phyloP scores from a whole-genome alignment of 1,140 invertebrate genomes.

The Magallana gigas region DNA sequence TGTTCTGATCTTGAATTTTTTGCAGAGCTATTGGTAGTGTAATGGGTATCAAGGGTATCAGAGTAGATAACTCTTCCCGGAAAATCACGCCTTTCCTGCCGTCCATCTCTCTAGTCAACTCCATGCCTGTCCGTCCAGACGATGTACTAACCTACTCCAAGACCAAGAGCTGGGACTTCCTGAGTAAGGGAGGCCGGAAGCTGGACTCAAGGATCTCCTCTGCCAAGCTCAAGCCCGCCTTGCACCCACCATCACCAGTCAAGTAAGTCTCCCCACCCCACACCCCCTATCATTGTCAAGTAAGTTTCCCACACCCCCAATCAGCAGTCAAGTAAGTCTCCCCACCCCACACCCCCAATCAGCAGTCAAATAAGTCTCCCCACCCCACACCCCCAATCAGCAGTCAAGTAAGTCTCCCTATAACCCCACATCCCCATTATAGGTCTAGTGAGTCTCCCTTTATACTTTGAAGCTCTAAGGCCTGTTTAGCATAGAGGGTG shows the following conservation, averaged over 20 bases:
- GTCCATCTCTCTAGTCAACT: conserved; percentile 76
- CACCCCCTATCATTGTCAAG: neutral
- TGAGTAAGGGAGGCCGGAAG: conserved; percentile 64
- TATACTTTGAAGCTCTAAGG: no score
- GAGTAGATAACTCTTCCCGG: conserved; percentile 41
- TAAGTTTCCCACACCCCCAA: neutral
- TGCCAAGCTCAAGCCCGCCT: conserved; percentile 62
- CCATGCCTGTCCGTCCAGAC: conserved; percentile 75
- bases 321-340: neutral
- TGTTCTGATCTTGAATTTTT: neutral
- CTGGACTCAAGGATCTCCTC: conserved; percentile 68
- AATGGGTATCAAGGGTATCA: conserved; percentile 31
- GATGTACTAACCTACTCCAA: conserved; percentile 67
- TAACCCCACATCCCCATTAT: neutral
- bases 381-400: neutral
- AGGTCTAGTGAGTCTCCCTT: no score
- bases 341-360: neutral
- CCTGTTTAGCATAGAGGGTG: no score
- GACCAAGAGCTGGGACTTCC: conserved; percentile 69
- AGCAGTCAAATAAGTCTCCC: neutral
- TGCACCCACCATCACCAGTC: conserved; percentile 28
- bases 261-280: neutral
- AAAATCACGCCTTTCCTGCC: conserved; percentile 72
- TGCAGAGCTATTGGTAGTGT: conserved; percentile 43
- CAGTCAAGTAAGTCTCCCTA: neutral